Evolutionary conservation across 2,797 vertebrate species (phyloP).

Genomic region (Hybognathus amarus): DNA sequence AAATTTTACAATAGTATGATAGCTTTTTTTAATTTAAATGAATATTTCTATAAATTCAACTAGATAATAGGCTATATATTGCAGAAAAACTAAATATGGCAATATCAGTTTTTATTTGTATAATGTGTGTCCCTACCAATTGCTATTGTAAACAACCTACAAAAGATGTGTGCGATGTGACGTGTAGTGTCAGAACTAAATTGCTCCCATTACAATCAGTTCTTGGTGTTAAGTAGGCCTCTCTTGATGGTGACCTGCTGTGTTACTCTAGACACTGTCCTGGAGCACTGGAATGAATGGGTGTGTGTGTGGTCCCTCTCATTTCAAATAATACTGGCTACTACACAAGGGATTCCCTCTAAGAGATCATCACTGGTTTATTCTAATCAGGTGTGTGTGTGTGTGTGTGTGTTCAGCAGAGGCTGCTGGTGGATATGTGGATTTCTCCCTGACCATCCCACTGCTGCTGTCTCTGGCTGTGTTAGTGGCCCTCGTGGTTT

Average conservation of each 20-base stretch:
- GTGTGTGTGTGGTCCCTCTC: background rate
- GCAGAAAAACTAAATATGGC: background rate
- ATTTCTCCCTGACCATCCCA: conserved; percentile 73
- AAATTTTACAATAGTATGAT: background rate
- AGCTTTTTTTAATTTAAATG: background rate
- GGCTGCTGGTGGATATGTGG: conserved; percentile 68
- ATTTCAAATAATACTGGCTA: background rate
- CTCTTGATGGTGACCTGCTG: background rate
- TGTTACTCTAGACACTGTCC: background rate
- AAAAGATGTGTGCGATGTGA: background rate
- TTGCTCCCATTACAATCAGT: background rate
- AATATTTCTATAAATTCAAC: background rate
- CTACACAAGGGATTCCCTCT: conserved; percentile 1
- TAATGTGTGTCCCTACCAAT: background rate
- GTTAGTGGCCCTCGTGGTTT: conserved; percentile 81
- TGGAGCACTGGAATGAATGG: background rate
- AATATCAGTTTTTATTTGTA: background rate
- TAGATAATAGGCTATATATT: no score
- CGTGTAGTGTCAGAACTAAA: background rate
- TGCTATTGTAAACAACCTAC: background rate
- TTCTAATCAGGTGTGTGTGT: conserved; percentile 30
- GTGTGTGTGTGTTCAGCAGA: conserved; percentile 68
- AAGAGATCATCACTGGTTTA: background rate
- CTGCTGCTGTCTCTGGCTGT: conserved; percentile 83
- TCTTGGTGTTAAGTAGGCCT: background rate